Evolutionary conservation across 2,888 invertebrate species (phyloP).

Genomic region (Apamea anceps): DNA sequence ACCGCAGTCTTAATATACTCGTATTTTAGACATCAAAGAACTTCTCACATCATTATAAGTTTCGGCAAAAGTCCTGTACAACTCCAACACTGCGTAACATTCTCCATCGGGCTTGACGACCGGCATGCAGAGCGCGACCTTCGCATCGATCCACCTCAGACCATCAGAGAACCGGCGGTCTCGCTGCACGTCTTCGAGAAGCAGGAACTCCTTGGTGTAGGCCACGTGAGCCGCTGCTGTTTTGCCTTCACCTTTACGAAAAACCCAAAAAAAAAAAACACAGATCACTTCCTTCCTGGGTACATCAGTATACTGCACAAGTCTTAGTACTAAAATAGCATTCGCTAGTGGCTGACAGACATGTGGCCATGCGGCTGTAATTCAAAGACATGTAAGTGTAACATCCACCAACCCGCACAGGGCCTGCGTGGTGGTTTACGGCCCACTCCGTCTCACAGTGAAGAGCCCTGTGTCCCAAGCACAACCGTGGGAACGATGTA

Average conservation of each 20-base stretch:
- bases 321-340: neutral
- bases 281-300: neutral
- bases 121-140: slow-evolving; percentile 91
- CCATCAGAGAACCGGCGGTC: slow-evolving; percentile 91
- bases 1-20: neutral
- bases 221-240: slow-evolving; percentile 91
- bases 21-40: neutral
- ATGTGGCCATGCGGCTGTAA: neutral
- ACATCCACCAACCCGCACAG: neutral
- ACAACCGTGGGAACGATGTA: neutral
- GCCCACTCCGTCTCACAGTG: neutral
- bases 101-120: slow-evolving; percentile 90
- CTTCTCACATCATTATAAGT: slow-evolving; percentile 80
- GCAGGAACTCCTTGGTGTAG: slow-evolving; percentile 88
- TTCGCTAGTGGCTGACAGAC: neutral
- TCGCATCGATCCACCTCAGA: slow-evolving; percentile 89
- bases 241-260: slow-evolving; percentile 78
- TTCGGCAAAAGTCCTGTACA: slow-evolving; percentile 85
- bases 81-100: slow-evolving; percentile 90
- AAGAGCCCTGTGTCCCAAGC: neutral
- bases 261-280: neutral
- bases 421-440: neutral
- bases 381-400: neutral
- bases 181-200: slow-evolving; percentile 89
- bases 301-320: neutral